Evolutionary conservation across 2,888 invertebrate genomes (phyloP), one percentile per base, ranked within the genome.

Genomic region (Perithous albicinctus): DNA sequence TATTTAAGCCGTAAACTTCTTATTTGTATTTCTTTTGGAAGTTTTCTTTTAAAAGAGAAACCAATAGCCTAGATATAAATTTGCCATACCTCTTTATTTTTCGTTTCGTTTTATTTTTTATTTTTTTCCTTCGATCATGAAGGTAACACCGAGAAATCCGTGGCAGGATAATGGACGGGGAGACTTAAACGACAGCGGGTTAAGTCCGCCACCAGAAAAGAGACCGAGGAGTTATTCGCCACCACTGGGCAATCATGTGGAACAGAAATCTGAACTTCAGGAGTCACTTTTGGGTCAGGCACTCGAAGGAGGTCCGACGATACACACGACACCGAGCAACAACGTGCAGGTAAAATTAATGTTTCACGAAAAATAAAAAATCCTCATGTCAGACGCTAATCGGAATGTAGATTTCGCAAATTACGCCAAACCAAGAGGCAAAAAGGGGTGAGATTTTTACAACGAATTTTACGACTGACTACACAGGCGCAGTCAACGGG

Each of bases 221-320:
- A 88, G 92, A 87, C 89, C 92, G 7, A 92, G 91, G 76, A 92
- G 92, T 84, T 93, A 92, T 76, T 93, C 92, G 35, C 93, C 93
- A 38, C 89, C 91, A 0, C 76, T 92, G 51, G 90, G 87, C 20
- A 93, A 92, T 78, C 92, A 92, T 82, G 88, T 91, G 23, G 92
- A 93, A 78, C 87, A 88, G 29, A 92, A 92, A 80, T 93, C 95
- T 87, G 96, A 96, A 89, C 94, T 96, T 87, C 94, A 95, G 84
- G 96, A 96, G 83, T 96, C 96, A 0, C 93, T 97, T 67, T 94
- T 97, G 86, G 95, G 96, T 56, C 97, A 97, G 90, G 96, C 96
- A 3, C 93, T 97, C 85, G 97, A 97, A 92, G 96, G 95, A 88
- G 95, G 95, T 70, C 96, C 95, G 67, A 95, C 95, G 91, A 94